Conservation (phyloP, 2,113 vertebrate genomes). For the Dipodomys spectabilis region DNA sequence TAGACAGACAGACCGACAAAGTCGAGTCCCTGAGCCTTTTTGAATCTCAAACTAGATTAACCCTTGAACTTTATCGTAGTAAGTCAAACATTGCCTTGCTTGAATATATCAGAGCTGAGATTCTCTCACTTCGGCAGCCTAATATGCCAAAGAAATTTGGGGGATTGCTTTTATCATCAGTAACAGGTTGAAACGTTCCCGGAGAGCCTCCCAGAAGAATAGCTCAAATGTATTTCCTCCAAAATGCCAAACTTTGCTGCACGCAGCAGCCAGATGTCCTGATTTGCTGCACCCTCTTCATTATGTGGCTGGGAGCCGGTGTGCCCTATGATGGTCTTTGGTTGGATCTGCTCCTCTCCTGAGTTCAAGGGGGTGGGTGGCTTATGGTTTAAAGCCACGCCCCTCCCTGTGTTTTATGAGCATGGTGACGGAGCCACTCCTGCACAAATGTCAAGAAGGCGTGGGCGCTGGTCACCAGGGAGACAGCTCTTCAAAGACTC, state of each 20-base stretch:
- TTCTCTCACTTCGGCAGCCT: not conserved
- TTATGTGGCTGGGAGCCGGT: rapidly evolving
- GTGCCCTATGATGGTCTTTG: not conserved
- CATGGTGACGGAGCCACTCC: not conserved
- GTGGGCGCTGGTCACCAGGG: not conserved
- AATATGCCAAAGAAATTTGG: too few relatives aligned
- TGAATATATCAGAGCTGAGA: rapidly evolving
- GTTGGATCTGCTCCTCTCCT: rapidly evolving
- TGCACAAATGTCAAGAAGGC: rapidly evolving
- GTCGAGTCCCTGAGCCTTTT: too few relatives aligned
- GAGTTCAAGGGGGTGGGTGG: not conserved
- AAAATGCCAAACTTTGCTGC: rapidly evolving
- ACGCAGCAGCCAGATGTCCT: rapidly evolving
- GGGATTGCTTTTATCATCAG: too few relatives aligned
- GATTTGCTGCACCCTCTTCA: not conserved
- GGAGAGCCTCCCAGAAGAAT: rapidly evolving
- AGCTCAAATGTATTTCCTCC: not conserved
- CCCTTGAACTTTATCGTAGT: rapidly evolving
- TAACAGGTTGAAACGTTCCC: rapidly evolving
- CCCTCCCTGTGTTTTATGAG: not conserved
- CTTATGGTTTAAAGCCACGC: not conserved
- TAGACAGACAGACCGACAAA: not conserved
- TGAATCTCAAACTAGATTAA: not conserved
- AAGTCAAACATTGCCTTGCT: not conserved
- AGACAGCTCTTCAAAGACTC: not conserved